These are phyloP conservation scores for Tetanocera ferruginea DNA, from an alignment of 2,888 invertebrate species.

Conservation along the genomic window DNA sequence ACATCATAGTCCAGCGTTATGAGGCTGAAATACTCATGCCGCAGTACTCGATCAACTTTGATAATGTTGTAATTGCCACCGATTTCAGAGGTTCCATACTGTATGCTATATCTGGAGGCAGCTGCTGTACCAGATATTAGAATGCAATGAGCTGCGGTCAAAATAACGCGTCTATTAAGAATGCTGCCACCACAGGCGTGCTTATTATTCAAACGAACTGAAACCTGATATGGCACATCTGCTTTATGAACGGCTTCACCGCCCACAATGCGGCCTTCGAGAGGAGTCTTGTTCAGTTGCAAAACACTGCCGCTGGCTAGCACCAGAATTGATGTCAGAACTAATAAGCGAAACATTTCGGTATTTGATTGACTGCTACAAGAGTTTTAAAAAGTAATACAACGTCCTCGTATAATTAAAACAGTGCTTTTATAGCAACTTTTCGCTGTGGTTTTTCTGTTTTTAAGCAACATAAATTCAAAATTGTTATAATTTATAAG, in stretches of 20 bases:
- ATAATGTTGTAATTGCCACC: conserved; percentile 13
- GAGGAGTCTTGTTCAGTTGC: no score
- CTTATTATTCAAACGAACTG: conserved; percentile 33
- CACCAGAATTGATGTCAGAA: no score
- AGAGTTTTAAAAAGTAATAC: no score
- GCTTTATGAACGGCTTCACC: conserved; percentile 43
- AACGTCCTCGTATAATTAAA: no score
- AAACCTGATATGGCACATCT: conserved; percentile 45
- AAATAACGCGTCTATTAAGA: conserved; percentile 50
- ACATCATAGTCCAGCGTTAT: conserved; percentile 43
- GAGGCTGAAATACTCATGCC: conserved; percentile 34
- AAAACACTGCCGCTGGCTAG: no score
- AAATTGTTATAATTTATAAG: no score
- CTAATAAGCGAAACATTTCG: no score
- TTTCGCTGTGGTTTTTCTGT: no score
- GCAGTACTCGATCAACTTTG: conserved; percentile 9
- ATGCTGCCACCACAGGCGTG: conserved; percentile 59
- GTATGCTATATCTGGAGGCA: conserved; percentile 27
- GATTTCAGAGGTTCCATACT: conserved; percentile 39
- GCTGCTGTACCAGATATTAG: background rate
- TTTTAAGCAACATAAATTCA: no score
- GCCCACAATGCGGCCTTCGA: conserved; percentile 49
- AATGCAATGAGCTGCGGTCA: conserved; percentile 61
- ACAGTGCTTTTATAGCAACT: no score
- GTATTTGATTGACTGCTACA: no score